Evolutionary conservation across 2,888 invertebrate genomes (phyloP).

Genomic region (Patella ulyssiponensis): DNA sequence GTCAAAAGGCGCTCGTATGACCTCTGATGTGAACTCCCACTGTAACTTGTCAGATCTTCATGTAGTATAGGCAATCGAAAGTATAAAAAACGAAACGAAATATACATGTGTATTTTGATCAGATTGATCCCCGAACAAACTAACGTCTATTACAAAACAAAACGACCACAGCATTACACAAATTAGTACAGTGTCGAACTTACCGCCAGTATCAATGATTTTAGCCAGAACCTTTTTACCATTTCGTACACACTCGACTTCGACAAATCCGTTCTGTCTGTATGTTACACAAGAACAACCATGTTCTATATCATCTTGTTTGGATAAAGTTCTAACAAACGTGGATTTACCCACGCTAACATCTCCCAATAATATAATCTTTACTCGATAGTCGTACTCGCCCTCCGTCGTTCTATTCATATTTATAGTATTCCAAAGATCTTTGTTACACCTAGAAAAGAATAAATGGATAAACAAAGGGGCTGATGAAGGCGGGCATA

Average conservation of each 20-base stretch:
- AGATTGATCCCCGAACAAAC: too few relatives aligned
- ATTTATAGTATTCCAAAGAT: neutral
- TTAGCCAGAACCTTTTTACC: slow-evolving; percentile 9
- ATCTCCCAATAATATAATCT: neutral
- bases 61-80: too few relatives aligned
- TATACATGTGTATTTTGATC: too few relatives aligned
- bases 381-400: neutral
- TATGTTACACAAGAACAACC: slow-evolving; percentile 8
- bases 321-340: neutral
- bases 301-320: neutral
- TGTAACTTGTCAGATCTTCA: too few relatives aligned
- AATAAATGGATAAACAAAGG: too few relatives aligned
- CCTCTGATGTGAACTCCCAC: too few relatives aligned
- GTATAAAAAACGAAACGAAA: too few relatives aligned
- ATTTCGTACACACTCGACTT: slow-evolving; percentile 8
- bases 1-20: too few relatives aligned
- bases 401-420: neutral
- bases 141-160: too few relatives aligned
- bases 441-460: too few relatives aligned
- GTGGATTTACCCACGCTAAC: neutral
- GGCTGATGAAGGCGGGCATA: too few relatives aligned
- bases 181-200: neutral
- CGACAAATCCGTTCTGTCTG: slow-evolving; percentile 7
- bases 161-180: too few relatives aligned
- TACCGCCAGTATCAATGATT: slow-evolving; percentile 26